Conservation (phyloP, 2,888 invertebrate species). For the Eupeodes latifasciatus region DNA sequence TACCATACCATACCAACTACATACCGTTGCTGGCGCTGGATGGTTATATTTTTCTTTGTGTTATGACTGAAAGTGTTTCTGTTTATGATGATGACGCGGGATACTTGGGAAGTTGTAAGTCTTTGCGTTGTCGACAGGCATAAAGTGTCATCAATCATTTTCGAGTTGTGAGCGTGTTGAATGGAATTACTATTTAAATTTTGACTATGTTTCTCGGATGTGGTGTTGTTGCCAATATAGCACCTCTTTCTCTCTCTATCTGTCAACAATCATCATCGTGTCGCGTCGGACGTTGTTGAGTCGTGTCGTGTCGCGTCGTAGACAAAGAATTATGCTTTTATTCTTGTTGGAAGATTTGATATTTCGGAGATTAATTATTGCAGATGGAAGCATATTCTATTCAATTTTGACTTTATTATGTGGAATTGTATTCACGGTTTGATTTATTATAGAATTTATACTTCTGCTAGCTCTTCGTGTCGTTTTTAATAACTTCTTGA, state of each 20-base stretch:
- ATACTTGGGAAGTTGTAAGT: slow-evolving; percentile 51
- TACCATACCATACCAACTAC: too few relatives aligned
- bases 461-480: not conserved
- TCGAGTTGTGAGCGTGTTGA: slow-evolving; percentile 55
- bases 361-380: slow-evolving; percentile 69
- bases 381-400: slow-evolving; percentile 58
- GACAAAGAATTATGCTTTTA: not conserved
- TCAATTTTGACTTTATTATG: slow-evolving; percentile 42
- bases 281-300: too few relatives aligned
- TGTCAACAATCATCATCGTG: too few relatives aligned
- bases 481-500: not conserved
- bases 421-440: slow-evolving; percentile 32
- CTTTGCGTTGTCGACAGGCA: slow-evolving; percentile 37
- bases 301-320: not conserved
- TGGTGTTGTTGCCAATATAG: not conserved
- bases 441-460: slow-evolving; percentile 31
- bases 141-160: slow-evolving; percentile 68
- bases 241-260: not conserved
- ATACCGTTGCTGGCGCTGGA: not conserved
- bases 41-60: slow-evolving; percentile 32
- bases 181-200: slow-evolving; percentile 69
- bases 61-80: slow-evolving; percentile 37
- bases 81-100: slow-evolving; percentile 21
- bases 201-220: slow-evolving; percentile 20
- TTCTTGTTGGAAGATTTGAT: slow-evolving; percentile 52